These are phyloP conservation scores for Tyria jacobaeae DNA, from an alignment of 2,888 invertebrate species.

Conservation along the genomic window DNA sequence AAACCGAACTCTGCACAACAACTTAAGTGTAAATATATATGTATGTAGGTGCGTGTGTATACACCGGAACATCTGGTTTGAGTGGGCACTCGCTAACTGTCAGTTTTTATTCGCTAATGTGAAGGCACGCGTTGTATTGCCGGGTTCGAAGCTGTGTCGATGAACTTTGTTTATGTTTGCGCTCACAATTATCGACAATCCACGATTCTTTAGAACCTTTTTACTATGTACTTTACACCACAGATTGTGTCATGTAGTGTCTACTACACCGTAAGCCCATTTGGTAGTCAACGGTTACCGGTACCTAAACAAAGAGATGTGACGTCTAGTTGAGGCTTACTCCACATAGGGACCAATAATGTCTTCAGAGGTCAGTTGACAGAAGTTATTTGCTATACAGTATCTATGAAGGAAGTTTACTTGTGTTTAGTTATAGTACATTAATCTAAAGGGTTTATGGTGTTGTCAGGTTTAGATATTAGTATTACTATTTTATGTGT, in stretches of 20 bases:
- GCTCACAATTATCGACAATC: conserved; percentile 17
- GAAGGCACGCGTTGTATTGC: conserved; percentile 11
- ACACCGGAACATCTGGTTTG: conserved; percentile 17
- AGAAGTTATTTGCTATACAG: no score
- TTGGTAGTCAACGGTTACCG: background rate
- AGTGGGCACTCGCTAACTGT: conserved; percentile 19
- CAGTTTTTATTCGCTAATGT: conserved; percentile 21
- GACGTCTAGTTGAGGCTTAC: no score
- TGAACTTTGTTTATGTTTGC: conserved; percentile 33
- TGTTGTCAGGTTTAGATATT: no score
- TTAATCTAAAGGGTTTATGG: no score
- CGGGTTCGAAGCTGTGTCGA: conserved; percentile 15
- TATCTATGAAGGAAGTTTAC: no score
- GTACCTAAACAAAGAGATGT: no score
- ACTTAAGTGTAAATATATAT: background rate
- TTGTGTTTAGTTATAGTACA: no score
- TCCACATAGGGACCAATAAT: no score
- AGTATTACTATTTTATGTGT: no score
- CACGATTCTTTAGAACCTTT: background rate
- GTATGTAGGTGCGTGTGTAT: conserved; percentile 4
- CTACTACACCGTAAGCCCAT: no score
- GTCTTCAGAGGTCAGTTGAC: no score
- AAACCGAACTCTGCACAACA: background rate
- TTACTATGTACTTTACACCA: background rate
- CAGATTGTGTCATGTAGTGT: background rate